Evolutionary conservation across 2,888 invertebrate species (phyloP), one percentile per base, ranked within the genome.

Genomic region (Petrolisthes cinctipes): DNA sequence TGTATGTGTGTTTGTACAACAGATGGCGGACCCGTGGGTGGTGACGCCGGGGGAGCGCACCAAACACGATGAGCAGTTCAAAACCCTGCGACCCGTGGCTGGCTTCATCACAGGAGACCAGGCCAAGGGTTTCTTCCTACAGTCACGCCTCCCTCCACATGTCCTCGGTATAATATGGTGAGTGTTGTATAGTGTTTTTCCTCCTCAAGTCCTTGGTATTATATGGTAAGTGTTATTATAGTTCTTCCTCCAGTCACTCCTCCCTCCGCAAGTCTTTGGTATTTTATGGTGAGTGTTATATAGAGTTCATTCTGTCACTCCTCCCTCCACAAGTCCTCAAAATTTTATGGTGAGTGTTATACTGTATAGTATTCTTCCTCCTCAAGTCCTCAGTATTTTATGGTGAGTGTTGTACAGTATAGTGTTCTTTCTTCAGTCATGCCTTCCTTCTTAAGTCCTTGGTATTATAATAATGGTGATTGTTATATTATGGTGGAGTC

Each of bases 91-190:
- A 83, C 98, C 98, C 0, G 94, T 95, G 68, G 96, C 96, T 93
- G 98, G 98, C 3, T 95, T 96, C 92, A 95, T 99, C 17, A 97
- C 97, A 23, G 99, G 98, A 0, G 97, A 96, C 86, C 97, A 98
- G 92, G 99, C 98, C 0, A 97, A 98, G 93, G 95, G 96, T 83
- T 97, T 99, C 92, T 95, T 99, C 92, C 93, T 99, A 90, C 96
- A 96, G 93, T 98, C 98, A 0, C 97, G 98, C 92, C 94, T 99
- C 90, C 97, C 98, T 6, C 97, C 98, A 0, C 94, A 95, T 4
- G 94, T 97, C 84, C 94, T 99, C 76, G 99, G 98, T 4, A 97
- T 98, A 93, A 98, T 99, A 93, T 99, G 99, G 99, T 97, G 95
- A 93, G 93, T 82, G 53, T 14, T 86, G 37, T 37, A 37, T 37